Evolutionary conservation across 2,113 vertebrate species (phyloP).

Genomic region (Mungos mungo): DNA sequence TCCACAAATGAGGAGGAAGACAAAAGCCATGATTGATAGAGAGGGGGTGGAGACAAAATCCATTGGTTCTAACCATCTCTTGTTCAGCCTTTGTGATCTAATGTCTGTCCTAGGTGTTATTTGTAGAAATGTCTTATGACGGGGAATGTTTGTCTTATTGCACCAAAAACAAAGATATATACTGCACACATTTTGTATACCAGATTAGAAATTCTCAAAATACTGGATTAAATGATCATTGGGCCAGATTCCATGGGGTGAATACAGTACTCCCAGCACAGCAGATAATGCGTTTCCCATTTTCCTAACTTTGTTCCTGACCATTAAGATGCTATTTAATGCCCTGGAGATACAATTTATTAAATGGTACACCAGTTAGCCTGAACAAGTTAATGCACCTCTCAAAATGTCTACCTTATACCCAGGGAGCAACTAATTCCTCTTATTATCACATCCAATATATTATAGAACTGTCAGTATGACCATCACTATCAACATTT

Average conservation of each 20-base stretch:
- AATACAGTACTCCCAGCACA: slow-evolving; percentile 48
- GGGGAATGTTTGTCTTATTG: not conserved
- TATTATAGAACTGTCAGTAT: slow-evolving; percentile 58
- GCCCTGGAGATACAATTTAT: slow-evolving; percentile 62
- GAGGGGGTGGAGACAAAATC: not conserved
- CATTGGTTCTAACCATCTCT: not conserved
- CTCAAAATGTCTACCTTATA: slow-evolving; percentile 64
- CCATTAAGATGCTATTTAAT: slow-evolving; percentile 60
- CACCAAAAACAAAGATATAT: not conserved
- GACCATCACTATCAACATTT: slow-evolving; percentile 38
- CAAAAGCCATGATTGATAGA: not conserved
- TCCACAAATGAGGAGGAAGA: not conserved
- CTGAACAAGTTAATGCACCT: slow-evolving; percentile 62
- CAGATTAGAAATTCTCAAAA: slow-evolving; percentile 57
- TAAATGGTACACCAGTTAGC: slow-evolving; percentile 52
- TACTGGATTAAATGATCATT: slow-evolving; percentile 59
- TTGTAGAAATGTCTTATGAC: not conserved
- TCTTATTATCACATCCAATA: slow-evolving; percentile 50
- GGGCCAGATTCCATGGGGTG: slow-evolving; percentile 19
- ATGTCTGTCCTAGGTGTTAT: not conserved
- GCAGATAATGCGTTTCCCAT: slow-evolving; percentile 57
- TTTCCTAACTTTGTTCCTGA: slow-evolving; percentile 60
- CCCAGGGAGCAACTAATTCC: slow-evolving; percentile 53
- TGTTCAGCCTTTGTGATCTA: slow-evolving; percentile 21
- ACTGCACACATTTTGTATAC: not conserved